Evolutionary conservation across 1,140 invertebrate species (phyloP).

Genomic region (Dolichoris vasculosae): DNA sequence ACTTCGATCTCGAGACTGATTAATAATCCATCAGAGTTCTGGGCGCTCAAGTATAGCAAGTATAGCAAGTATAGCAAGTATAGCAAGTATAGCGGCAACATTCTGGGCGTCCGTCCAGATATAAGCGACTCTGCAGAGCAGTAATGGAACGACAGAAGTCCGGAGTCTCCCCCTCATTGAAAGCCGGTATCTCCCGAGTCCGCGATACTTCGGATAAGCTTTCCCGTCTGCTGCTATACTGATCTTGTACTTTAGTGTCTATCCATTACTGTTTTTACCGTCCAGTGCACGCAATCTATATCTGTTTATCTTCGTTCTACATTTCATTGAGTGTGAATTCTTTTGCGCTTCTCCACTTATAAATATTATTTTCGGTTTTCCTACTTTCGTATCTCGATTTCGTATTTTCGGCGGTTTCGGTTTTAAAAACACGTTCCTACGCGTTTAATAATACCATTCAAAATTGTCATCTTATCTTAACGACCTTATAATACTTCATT

Average conservation of each 20-base stretch:
- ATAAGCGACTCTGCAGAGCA: not conserved
- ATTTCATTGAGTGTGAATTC: too few species aligned
- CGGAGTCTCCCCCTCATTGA: slow-evolving; percentile 15
- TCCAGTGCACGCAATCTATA: not conserved
- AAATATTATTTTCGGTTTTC: too few species aligned
- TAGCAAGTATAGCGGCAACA: not conserved
- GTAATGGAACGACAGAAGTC: slow-evolving; percentile 1
- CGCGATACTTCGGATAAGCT: not conserved
- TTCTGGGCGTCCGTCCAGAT: not conserved
- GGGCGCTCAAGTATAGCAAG: not conserved
- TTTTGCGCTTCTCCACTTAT: too few species aligned
- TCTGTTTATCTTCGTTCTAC: too few species aligned
- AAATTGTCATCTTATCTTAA: too few species aligned
- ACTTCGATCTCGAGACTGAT: too few species aligned
- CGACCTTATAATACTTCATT: too few species aligned
- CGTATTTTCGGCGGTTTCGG: too few species aligned
- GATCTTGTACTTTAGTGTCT: not conserved
- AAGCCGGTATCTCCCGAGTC: not conserved
- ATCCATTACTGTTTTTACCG: not conserved
- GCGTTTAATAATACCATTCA: too few species aligned
- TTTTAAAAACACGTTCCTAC: too few species aligned
- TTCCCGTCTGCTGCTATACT: not conserved
- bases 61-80: not conserved
- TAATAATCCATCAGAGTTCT: too few species aligned
- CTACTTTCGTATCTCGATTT: too few species aligned